A percentile compares a stretch with the other conserved stretches of the same genome.
These are phyloP conservation scores for Stenodera caucasica DNA, from an alignment of 2,888 invertebrate species.

Conservation along the genomic window DNA sequence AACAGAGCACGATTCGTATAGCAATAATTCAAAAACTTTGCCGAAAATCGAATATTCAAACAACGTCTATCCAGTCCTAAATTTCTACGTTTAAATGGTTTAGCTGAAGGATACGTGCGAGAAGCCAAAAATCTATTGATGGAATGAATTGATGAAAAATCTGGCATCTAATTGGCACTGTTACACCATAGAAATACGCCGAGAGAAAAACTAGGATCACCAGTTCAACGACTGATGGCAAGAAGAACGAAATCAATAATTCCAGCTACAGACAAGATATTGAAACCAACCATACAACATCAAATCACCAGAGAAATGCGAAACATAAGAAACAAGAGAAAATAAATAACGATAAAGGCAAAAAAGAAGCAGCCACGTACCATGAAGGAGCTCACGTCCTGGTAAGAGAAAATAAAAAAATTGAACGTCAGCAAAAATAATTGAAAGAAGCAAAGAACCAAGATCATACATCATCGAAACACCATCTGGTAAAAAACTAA, in stretches of 20 bases:
- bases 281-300: background rate
- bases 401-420: too few relatives aligned
- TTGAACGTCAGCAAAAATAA: too few relatives aligned
- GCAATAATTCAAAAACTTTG: background rate
- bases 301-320: background rate
- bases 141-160: background rate
- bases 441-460: too few relatives aligned
- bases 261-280: background rate
- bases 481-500: too few relatives aligned
- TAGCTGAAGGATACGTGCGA: background rate
- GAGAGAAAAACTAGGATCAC: background rate
- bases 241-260: background rate
- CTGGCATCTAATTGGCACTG: background rate
- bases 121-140: background rate
- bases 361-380: background rate
- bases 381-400: too few relatives aligned
- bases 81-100: background rate
- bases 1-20: background rate
- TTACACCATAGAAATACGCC: background rate
- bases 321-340: background rate
- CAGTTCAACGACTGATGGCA: background rate
- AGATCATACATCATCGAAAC: too few relatives aligned
- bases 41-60: background rate
- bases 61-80: background rate
- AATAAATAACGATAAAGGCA: background rate